Evolutionary conservation across 92 coral and sea anemone species (phyloP), one percentile per base, ranked within the genome.

Genomic region (Parazoanthus atlanticus): DNA sequence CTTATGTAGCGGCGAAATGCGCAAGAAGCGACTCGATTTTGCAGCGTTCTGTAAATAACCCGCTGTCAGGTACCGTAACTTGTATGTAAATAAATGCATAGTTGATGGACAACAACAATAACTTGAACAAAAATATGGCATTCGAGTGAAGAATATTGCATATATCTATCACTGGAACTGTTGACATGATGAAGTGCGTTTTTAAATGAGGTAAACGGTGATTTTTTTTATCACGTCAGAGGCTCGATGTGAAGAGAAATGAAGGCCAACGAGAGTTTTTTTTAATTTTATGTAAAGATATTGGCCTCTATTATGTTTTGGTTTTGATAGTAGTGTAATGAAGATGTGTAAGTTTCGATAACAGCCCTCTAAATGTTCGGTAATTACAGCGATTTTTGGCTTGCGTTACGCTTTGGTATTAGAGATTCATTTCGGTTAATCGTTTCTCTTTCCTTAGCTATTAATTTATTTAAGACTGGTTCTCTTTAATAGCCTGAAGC

Each of bases 401-500:
- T 84, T 43, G 78, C 61, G 52, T 84, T 15, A 41, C 21, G 6
- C 15, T 16, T 28, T 29, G 41, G 67, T 78, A 46, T 46, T 40
- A 5, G 87, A 26, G 46, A 69, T 84, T 71, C 64, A 82, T 84
- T 28, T 43, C 0, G 49, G 31, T 15, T 67, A 17, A 83, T 69
- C 36, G 65, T 69, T 26, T 69, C n/a, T 67, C 26, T 26, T 41
- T 83, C 65, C 33, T 40, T n/a, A 43, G 31, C 67, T 41, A 70
- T 80, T 56, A 38, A 43, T 40, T 30, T 26, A 77, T 77, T 66
- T n/a, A n/a, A 43, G 15, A 36, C 30, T 12, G 23, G 31, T 38
- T 65, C 56, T 66, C 52, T 66, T n/a, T n/a, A n/a, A 32, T 56
- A 26, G 77, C 64, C 87, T n/a, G 19, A 43, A 71, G 87, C 87